Base-by-base conservation (phyloP, 2,888 invertebrate species). In the Tanytarsus gracilentus region DNA sequence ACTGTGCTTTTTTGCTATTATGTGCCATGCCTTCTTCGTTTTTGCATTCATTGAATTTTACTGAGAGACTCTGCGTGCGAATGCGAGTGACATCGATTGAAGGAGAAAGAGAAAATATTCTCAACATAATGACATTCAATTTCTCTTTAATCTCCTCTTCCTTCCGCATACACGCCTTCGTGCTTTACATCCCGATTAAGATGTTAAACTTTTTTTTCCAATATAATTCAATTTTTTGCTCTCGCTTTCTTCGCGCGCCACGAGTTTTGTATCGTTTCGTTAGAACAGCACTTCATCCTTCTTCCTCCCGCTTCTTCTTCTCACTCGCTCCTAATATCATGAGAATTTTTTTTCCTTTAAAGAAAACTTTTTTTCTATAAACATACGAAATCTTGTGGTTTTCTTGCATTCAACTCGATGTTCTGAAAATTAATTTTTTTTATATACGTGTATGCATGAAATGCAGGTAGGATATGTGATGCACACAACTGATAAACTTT, bases 61-160 rank as follows among this genome's bases (percentile, higher is more conserved):
- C n/a, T n/a, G n/a, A n/a, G n/a, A n/a, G n/a, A n/a, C n/a, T n/a
- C n/a, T n/a, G n/a, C n/a, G n/a, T n/a, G n/a, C n/a, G n/a, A n/a
- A n/a, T n/a, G n/a, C n/a, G n/a, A 23, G 9, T 18, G 44, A 18
- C 44, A 44, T 44, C 44, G 18, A 44, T n/a, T n/a, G 16, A 30
- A 29, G 18, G 29, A 18, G 29, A 51, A 27, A n/a, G n/a, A n/a
- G 50, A 26, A 14, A 27, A 48, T 36, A 29, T 58, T 44, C 30
- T 25, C 29, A 30, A 48, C 21, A 48, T 58, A 58, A 58, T 58
- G 58, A 58, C 44, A 58, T 44, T 58, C 58, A 58, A 58, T 58
- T 58, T 58, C 39, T 29, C 56, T 56, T 56, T 56, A 56, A 56
- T 56, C 56, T 56, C 56, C 44, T 56, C 27, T 55, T 18, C 44